Evolutionary conservation across 2,797 vertebrate genomes (phyloP), one percentile per base, ranked within the genome.

Genomic region (Myripristis jacobus): DNA sequence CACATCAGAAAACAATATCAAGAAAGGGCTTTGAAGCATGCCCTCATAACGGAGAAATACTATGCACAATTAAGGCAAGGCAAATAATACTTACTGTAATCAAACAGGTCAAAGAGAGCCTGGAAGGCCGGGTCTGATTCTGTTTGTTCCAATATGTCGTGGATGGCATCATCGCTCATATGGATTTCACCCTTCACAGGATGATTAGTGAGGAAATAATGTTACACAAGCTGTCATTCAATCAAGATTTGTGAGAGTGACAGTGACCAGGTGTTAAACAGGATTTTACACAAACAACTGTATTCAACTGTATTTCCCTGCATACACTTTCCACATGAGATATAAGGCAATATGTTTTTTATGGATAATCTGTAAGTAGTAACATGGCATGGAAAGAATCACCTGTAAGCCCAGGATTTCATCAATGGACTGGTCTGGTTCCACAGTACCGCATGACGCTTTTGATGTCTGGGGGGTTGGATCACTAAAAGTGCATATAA

Each of bases 111-210:
- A 90, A 97, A 99, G 13, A 99, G 95, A 16, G 96, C 97, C 81
- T 99, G 97, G 89, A 99, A 99, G 54, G 97, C 98, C 48, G 98
- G 98, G 70, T 99, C 98, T 1, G 97, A 98, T 79, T 99, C 98
- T 0, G 97, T 99, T 87, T 99, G 97, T 74, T 96, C 94, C 82
- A 99, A 85, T 87, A 99, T 99, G 84, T 99, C 97, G 70, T 97
- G 97, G 81, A 99, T 99, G 63, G 96, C 97, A 82, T 97, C 97
- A 61, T 99, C 96, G 70, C 96, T 97, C 98, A 99, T 99, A 66
- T 99, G 98, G 70, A 99, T 97, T 93, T 99, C 98, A 66, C 93
- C 96, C 96, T 99, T 89, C 22, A 58, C 31, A 44, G 70, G 70
- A 54, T 10, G 73, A 78, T 22, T 2, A n/a, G 25, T 44, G 11